Base-by-base conservation (phyloP, 2,113 vertebrate species). In the Camelus bactrianus region DNA sequence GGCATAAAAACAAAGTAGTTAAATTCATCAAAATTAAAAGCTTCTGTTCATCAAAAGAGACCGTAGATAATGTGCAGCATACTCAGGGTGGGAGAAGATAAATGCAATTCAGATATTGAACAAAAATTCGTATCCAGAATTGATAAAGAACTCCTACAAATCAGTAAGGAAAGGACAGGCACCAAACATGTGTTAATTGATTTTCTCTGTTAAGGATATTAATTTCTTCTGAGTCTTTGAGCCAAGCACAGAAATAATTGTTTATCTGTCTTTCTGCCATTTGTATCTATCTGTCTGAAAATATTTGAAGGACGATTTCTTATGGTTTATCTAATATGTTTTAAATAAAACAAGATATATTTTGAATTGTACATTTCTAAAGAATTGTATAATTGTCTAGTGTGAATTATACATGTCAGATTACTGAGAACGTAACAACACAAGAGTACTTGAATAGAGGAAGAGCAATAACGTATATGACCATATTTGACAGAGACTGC, bases 261-360 rank as follows among this genome's bases (percentile, higher is more conserved):
- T 75, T 75, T 65, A 52, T 58, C 19, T 75, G 32, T 26, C 24
- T 75, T 30, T 82, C 20, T 65, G 17, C 17, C 50, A 15, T 91
- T 82, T 90, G 10, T 88, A n/a, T 80, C 35, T 95, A 10, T 79
- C 14, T 90, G 3, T 22, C 26, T 62, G 58, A 88, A 94, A 90
- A 91, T 65, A 84, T 32, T 69, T 70, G 19, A 77, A 87, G 32
- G 6, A 35, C 77, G 28, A 0, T 94, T 91, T 95, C 42, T 64
- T 95, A 70, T 13, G 16, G 6, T 35, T 85, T 87, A 75, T 91
- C 8, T 79, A 60, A 58, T 89, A 77, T 60, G 6, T 89, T 62
- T 70, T 70, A 64, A 94, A 19, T 95, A 26, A 14, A 73, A 77
- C 16, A 91, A 85, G 73, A 24, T 81, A 42, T 50, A 67, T 89